Percentiles rank a stretch among this genome's conserved stretches.
phyloP scores from a whole-genome alignment of 1,140 invertebrate species.

The Watersipora subatra region DNA sequence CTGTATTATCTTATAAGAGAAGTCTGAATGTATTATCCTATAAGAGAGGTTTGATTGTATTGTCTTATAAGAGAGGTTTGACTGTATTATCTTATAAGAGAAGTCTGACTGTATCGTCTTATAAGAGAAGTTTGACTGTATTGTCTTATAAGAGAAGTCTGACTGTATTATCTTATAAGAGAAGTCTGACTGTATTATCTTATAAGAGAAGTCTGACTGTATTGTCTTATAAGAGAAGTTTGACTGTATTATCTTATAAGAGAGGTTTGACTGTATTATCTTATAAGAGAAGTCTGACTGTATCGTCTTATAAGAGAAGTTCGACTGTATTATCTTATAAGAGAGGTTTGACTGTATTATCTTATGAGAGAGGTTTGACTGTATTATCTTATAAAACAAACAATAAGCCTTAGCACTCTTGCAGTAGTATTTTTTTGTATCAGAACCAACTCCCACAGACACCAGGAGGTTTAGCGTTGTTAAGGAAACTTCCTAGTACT shows the following conservation, averaged over 20 bases:
- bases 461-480: no score
- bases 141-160: neutral
- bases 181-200: neutral
- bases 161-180: neutral
- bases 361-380: no score
- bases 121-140: neutral
- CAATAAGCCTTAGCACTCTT: no score
- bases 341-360: neutral
- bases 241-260: neutral
- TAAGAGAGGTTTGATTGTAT: neutral
- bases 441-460: no score
- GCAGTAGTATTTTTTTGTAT: no score
- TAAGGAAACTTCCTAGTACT: no score
- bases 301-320: neutral
- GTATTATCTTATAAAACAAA: no score
- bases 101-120: neutral
- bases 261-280: neutral
- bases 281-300: neutral
- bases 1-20: no score
- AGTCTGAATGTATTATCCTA: neutral
- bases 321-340: neutral
- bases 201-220: neutral
- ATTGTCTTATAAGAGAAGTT: neutral
- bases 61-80: neutral
- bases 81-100: neutral